Evolutionary conservation across 2,888 invertebrate genomes (phyloP).

Genomic region (Nasonia oneida): DNA sequence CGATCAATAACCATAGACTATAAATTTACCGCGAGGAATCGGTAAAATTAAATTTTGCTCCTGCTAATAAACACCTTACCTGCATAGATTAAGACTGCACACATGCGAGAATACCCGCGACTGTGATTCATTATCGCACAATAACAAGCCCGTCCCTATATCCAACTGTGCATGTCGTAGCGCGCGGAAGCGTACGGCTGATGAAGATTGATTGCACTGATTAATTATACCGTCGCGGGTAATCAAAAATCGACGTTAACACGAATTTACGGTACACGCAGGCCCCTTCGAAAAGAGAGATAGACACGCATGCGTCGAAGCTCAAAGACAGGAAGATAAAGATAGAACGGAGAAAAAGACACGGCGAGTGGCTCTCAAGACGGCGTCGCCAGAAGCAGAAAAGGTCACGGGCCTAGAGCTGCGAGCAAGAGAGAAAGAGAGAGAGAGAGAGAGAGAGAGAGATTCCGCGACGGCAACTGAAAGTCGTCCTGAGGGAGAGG

Average conservation of each 20-base stretch:
- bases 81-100: not conserved
- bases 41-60: no score
- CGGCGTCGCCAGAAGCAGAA: not conserved
- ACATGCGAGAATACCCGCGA: not conserved
- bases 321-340: not conserved
- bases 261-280: not conserved
- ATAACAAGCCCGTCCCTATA: not conserved
- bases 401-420: constrained; percentile 15
- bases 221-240: constrained; percentile 1
- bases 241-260: constrained; percentile 27
- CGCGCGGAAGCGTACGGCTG: not conserved
- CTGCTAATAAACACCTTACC: not conserved
- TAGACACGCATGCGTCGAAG: not conserved
- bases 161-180: not conserved
- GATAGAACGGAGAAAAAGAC: constrained; percentile 24
- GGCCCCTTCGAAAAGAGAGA: not conserved
- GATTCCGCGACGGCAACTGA: constrained; percentile 23
- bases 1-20: no score
- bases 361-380: not conserved
- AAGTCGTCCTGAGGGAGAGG: constrained; percentile 14
- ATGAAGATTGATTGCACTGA: constrained; percentile 21
- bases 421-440: constrained; percentile 14
- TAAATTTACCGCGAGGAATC: no score
- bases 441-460: constrained; percentile 1
- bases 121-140: not conserved